Conservation (phyloP, 2,113 vertebrate genomes). For the Dendrocopos noguchii region DNA sequence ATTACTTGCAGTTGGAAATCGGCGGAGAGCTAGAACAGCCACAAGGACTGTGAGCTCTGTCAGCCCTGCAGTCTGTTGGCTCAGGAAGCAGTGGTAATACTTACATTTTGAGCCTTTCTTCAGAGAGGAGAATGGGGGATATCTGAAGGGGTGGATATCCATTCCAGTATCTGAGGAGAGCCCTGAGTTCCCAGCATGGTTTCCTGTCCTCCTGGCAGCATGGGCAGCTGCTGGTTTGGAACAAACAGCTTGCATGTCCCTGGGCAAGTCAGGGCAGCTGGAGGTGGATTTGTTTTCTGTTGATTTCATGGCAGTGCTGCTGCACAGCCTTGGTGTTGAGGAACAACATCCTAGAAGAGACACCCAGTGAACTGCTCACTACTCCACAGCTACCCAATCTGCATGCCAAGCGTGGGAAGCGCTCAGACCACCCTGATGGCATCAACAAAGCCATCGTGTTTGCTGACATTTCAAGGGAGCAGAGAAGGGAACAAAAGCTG, state of each 20-base stretch:
- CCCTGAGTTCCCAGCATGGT: neutral
- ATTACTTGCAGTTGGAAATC: neutral
- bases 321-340: slow-evolving; percentile 36
- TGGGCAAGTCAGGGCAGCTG: slow-evolving; percentile 7
- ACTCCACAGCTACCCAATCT: neutral
- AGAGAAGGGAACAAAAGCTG: slow-evolving; percentile 19
- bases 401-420: slow-evolving; percentile 23
- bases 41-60: neutral
- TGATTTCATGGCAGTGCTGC: slow-evolving; percentile 49
- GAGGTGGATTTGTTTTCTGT: slow-evolving; percentile 59
- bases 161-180: neutral
- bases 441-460: slow-evolving; percentile 46
- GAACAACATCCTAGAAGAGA: slow-evolving; percentile 38
- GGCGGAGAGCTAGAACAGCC: neutral
- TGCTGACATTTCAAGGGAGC: slow-evolving; percentile 62
- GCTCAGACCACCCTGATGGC: slow-evolving; percentile 43
- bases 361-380: slow-evolving; percentile 12
- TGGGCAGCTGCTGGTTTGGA: slow-evolving; percentile 2
- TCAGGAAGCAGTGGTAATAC: neutral
- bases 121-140: neutral
- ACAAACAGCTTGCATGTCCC: neutral
- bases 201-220: neutral
- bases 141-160: neutral
- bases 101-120: neutral
- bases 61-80: neutral